Evolutionary conservation across 2,113 vertebrate species (phyloP).

Genomic region (Vimba vimba): DNA sequence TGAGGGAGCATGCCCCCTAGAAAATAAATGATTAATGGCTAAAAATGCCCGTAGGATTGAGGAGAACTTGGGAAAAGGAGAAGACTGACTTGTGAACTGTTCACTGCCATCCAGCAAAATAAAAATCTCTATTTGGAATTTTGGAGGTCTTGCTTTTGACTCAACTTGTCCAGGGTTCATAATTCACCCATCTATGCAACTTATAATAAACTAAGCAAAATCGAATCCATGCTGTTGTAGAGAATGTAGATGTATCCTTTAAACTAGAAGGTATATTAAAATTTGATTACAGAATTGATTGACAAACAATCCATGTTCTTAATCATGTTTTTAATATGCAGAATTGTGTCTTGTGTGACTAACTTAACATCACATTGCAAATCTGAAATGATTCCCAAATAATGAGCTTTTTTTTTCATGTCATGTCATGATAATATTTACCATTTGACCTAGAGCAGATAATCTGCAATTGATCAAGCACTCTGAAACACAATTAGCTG

Average conservation of each 20-base stretch:
- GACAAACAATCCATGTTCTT: background rate
- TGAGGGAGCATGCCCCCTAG: background rate
- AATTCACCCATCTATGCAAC: background rate
- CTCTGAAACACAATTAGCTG: conserved; percentile 24
- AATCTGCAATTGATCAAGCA: background rate
- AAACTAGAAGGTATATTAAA: background rate
- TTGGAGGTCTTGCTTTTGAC: background rate
- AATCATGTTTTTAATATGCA: background rate
- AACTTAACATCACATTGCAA: background rate
- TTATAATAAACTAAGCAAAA: background rate
- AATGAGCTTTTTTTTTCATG: conserved; percentile 14
- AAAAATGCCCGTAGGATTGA: background rate
- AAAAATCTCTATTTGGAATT: conserved; percentile 5
- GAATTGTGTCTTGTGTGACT: background rate
- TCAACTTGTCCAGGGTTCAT: background rate
- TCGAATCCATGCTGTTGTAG: background rate
- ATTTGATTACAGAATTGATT: background rate
- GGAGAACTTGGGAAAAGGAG: background rate
- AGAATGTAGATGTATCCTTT: background rate
- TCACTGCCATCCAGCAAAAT: background rate
- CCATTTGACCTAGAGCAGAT: conserved; percentile 2
- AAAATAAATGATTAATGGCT: background rate
- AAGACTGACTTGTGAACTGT: background rate
- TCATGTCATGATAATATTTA: background rate
- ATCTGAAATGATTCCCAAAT: background rate